phyloP scores from a whole-genome alignment of 2,797 vertebrate genomes.

The Pyrrhura leucotis region DNA sequence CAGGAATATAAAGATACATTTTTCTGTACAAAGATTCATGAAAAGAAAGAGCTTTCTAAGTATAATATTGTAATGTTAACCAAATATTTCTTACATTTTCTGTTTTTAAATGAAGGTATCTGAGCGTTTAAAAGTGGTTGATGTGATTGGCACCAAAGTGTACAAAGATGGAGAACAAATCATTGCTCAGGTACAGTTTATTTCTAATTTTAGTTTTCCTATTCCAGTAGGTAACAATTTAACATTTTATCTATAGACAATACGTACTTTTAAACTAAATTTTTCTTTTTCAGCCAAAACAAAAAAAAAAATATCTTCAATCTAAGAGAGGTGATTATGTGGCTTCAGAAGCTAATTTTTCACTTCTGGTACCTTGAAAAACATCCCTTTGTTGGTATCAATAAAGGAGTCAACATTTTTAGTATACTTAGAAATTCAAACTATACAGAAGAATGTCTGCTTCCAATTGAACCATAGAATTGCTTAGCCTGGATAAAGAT shows the following conservation, averaged over 20 bases:
- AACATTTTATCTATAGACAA: not conserved
- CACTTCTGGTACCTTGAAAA: not conserved
- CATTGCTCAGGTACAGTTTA: constrained; percentile 91
- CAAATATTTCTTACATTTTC: not conserved
- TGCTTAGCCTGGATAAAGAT: not conserved
- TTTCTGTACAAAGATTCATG: not conserved
- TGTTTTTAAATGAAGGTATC: constrained; percentile 83
- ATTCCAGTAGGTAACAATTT: not conserved
- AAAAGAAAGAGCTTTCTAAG: not conserved
- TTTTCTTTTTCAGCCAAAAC: not conserved
- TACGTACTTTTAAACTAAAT: not conserved
- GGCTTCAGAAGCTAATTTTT: constrained; percentile 3
- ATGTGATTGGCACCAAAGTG: constrained; percentile 93
- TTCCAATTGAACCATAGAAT: not conserved
- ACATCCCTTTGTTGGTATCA: not conserved
- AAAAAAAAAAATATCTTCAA: not conserved
- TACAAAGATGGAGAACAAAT: constrained; percentile 93
- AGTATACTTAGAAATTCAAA: not conserved
- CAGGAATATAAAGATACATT: not conserved
- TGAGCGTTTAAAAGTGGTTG: constrained; percentile 98
- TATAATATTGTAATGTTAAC: not conserved
- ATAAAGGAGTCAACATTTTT: not conserved
- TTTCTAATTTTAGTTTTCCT: not conserved
- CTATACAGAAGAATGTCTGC: not conserved
- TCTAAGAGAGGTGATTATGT: not conserved